These are phyloP conservation scores for Cancer borealis DNA, from an alignment of 2,888 invertebrate species.

Conservation along the genomic window DNA sequence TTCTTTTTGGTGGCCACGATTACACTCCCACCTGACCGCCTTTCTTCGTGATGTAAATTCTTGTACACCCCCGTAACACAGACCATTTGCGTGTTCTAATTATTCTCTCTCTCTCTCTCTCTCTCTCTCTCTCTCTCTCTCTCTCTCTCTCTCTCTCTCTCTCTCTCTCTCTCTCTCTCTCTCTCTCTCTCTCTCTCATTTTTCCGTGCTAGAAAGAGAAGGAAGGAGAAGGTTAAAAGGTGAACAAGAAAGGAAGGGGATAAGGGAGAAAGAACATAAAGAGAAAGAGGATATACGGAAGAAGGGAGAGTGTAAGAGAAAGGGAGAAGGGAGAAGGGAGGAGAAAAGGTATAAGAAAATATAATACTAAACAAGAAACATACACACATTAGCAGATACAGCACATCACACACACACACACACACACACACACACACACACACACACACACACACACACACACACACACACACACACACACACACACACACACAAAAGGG, in stretches of 20 bases:
- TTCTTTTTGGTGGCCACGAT: too few relatives aligned
- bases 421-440: conserved; percentile 20
- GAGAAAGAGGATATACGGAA: not conserved
- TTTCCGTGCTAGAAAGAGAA: not conserved
- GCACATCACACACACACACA: not conserved
- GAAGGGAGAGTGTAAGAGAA: not conserved
- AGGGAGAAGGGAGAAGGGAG: not conserved
- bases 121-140: too few relatives aligned
- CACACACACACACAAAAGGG: not conserved
- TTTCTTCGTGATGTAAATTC: too few relatives aligned
- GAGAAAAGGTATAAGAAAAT: not conserved
- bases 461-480: conserved; percentile 20
- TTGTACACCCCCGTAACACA: too few relatives aligned
- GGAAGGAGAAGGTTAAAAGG: not conserved
- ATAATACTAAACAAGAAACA: not conserved
- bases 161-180: too few relatives aligned
- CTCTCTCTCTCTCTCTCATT: too few relatives aligned
- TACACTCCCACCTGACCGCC: too few relatives aligned
- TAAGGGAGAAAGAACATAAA: not conserved
- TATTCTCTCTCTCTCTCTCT: too few relatives aligned
- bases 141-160: too few relatives aligned
- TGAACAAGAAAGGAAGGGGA: not conserved
- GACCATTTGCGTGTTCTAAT: too few relatives aligned
- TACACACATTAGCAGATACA: not conserved
- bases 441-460: conserved; percentile 20